Base-by-base conservation (phyloP, 2,113 vertebrate genomes). In the Agapornis roseicollis region DNA sequence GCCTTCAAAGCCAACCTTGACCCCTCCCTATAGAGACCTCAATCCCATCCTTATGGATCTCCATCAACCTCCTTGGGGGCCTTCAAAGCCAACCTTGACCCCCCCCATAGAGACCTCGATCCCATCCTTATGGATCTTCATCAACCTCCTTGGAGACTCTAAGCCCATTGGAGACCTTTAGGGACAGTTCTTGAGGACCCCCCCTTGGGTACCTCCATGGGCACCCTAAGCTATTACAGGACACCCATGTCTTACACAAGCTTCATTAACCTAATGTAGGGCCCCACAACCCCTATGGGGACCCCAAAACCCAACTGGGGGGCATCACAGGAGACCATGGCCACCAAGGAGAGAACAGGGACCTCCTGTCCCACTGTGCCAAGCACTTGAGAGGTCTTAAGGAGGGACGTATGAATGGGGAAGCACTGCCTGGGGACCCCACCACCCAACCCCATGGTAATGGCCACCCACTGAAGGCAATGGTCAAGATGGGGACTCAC, bases 181-280 rank as follows among this genome's bases (percentile, higher is more conserved):
- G n/a, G n/a, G n/a, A n/a, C n/a, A n/a, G n/a, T n/a, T 17, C 22
- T 18, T 47, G 72, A 27, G 14, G 63, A 50, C 8, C 13, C 49
- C 52, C 52, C 15, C 11, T 10, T 25, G 27, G 5, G 14, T 8
- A 49, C 10, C 55, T 64, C 22, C 17, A 47, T 3, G 22, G 42
- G 41, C 11, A 18, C 39, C 49, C 25, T 8, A 17, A 65, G 61
- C 41, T 41, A 14, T 14, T 41, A 41, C 25, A 52, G 6, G 13
- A 47, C 5, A 3, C 22, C 42, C 7, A 1, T 15, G 16, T 39
- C 49, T 25, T 24, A 7, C 7, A 7, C 5, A 11, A 37, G 22
- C 28, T 6, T 11, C n/a, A 10, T 3, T 4, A 5, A 27, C 20
- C 9, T 2, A 3, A 31, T 18, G 2, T 55, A 10, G 16, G 28